These are phyloP conservation scores for Drosophila cyrtoloma DNA, from an alignment of 2,888 invertebrate genomes.

Conservation along the genomic window DNA sequence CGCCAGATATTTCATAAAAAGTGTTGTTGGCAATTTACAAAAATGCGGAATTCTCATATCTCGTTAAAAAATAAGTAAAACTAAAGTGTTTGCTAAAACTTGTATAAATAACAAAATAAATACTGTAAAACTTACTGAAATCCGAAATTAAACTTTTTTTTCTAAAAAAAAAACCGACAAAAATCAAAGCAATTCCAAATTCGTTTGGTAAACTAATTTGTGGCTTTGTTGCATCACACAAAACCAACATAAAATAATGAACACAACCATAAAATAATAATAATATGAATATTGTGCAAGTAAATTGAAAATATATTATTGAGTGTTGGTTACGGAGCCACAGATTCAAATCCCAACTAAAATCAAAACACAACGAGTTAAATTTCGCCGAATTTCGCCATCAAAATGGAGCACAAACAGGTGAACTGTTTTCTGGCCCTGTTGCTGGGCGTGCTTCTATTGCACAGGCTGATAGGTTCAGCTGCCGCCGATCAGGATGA, in stretches of 20 bases:
- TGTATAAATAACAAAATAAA: neutral
- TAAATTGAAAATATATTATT: constrained; percentile 49
- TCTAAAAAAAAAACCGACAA: constrained; percentile 20
- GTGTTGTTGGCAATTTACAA: constrained; percentile 41
- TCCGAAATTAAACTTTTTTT: constrained; percentile 11
- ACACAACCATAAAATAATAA: constrained; percentile 15
- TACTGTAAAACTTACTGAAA: neutral
- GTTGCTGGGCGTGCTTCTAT: constrained; percentile 78
- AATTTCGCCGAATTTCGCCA: constrained; percentile 19
- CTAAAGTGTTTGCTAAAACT: constrained; percentile 3
- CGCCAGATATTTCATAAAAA: constrained; percentile 39
- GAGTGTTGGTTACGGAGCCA: constrained; percentile 42
- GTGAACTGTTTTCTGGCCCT: constrained; percentile 78
- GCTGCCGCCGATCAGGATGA: constrained; percentile 90
- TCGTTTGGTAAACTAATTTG: constrained; percentile 45
- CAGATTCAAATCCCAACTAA: constrained; percentile 50
- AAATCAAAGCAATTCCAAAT: constrained; percentile 36
- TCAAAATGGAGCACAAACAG: constrained; percentile 78
- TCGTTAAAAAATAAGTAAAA: constrained; percentile 32
- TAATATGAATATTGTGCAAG: constrained; percentile 42
- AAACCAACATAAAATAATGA: constrained; percentile 18
- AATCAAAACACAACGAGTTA: constrained; percentile 15
- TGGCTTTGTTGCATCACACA: constrained; percentile 16
- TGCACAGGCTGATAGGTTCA: constrained; percentile 77
- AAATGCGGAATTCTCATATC: constrained; percentile 27